Percentiles rank a stretch among this genome's conserved stretches.
Evolutionary conservation across 2,797 vertebrate genomes (phyloP).

Genomic region (Delichon dasypus): DNA sequence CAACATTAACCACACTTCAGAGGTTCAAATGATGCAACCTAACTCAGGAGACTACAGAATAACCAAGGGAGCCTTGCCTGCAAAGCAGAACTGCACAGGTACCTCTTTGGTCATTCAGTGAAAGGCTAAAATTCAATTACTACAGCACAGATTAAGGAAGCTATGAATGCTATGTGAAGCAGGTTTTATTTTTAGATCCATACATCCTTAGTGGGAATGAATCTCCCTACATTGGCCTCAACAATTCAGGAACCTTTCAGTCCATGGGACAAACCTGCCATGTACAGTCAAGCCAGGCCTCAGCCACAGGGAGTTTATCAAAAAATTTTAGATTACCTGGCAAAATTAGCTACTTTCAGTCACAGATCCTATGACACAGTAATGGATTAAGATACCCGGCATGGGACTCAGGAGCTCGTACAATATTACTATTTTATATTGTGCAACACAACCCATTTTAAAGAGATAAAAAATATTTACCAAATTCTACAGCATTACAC

Average conservation of each 20-base stretch:
- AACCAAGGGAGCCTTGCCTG: background rate
- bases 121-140: background rate
- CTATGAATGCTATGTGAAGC: constrained; percentile 37
- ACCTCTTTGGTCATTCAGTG: background rate
- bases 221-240: background rate
- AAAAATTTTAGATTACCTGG: background rate
- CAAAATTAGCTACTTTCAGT: background rate
- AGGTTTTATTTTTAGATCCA: constrained; percentile 44
- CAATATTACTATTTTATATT: background rate
- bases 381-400: background rate
- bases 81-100: background rate
- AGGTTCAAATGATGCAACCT: background rate
- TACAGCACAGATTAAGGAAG: background rate
- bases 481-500: background rate
- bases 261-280: background rate
- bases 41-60: background rate
- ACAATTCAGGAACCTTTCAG: background rate
- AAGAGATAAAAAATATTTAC: background rate
- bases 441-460: background rate
- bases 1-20: background rate
- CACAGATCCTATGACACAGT: background rate
- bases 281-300: background rate
- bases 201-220: background rate
- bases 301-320: background rate
- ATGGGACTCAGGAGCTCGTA: background rate